Percentiles rank a stretch among this genome's conserved stretches.
Evolutionary conservation across 2,113 vertebrate species (phyloP).

Genomic region (Coryphaenoides rupestris): DNA sequence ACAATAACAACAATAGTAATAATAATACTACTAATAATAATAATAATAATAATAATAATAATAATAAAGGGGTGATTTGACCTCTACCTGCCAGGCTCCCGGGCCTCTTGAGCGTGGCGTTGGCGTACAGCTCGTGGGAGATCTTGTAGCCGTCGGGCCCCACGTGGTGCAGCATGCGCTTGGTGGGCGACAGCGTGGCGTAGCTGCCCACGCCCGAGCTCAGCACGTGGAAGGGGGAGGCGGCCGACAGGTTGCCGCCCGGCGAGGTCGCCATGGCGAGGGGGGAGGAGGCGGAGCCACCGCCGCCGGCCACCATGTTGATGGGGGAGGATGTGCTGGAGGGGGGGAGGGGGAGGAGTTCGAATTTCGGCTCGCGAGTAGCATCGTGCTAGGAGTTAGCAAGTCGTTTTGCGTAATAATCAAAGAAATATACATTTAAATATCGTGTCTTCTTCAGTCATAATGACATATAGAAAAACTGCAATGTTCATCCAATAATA

Average conservation of each 20-base stretch:
- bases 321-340: conserved; percentile 92
- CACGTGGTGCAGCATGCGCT: conserved; percentile 86
- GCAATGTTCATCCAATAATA: too few relatives aligned
- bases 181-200: conserved; percentile 93
- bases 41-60: too few relatives aligned
- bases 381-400: background rate
- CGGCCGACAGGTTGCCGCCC: conserved; percentile 72
- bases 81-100: conserved; percentile 92
- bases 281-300: conserved; percentile 77
- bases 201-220: conserved; percentile 91
- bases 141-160: conserved; percentile 88
- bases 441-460: too few relatives aligned
- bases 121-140: conserved; percentile 92
- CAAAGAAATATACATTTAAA: too few relatives aligned
- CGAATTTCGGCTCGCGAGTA: too few relatives aligned
- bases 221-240: conserved; percentile 91
- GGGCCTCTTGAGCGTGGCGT: conserved; percentile 94
- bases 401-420: too few relatives aligned
- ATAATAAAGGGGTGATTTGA: conserved; percentile 32
- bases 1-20: too few relatives aligned
- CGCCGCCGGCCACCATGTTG: conserved; percentile 82
- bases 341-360: background rate
- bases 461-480: too few relatives aligned
- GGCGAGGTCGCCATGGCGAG: conserved; percentile 65
- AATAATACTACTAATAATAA: too few relatives aligned